Evolutionary conservation across 2,797 vertebrate species (phyloP).

Genomic region (Spondyliosoma cantharus): DNA sequence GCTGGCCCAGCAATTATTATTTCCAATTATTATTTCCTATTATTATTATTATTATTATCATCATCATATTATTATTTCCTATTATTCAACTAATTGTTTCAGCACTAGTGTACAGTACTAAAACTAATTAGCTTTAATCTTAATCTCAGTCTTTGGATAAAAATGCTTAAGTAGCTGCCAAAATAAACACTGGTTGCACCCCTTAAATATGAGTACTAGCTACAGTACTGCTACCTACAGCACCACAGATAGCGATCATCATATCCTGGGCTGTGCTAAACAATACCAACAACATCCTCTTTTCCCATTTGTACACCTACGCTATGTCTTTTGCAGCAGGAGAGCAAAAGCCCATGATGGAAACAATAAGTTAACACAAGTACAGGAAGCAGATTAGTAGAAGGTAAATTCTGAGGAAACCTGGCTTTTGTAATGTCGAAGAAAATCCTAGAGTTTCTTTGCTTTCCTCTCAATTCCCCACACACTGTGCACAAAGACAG

Average conservation of each 20-base stretch:
- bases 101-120: no score
- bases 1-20: no score
- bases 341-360: background rate
- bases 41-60: no score
- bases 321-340: background rate
- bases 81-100: no score
- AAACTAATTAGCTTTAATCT: no score
- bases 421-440: conserved; percentile 54
- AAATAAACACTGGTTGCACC: background rate
- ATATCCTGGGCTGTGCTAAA: background rate
- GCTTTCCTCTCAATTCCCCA: conserved; percentile 62
- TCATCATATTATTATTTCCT: no score
- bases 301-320: background rate
- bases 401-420: conserved; percentile 55
- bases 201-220: background rate
- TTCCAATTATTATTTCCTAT: no score
- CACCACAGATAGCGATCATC: background rate
- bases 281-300: background rate
- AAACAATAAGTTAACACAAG: background rate
- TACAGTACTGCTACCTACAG: background rate
- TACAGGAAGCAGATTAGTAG: conserved; percentile 6
- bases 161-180: background rate
- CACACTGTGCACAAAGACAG: conserved; percentile 79
- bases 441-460: conserved; percentile 55
- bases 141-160: no score